Evolutionary conservation across 1,140 invertebrate genomes (phyloP).

Genomic region (Sitophilus oryzae): DNA sequence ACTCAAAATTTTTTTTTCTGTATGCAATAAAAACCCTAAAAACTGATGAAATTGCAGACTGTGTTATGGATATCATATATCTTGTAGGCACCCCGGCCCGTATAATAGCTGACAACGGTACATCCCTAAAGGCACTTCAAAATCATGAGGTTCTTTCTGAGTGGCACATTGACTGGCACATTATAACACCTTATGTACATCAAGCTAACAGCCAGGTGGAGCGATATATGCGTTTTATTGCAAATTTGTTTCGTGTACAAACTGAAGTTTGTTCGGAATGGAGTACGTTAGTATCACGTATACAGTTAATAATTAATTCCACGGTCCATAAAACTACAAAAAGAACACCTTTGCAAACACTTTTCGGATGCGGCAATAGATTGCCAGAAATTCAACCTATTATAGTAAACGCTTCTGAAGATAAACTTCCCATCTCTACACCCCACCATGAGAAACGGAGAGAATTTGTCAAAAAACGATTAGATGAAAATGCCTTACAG

Average conservation of each 20-base stretch:
- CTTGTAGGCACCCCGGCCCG: not conserved
- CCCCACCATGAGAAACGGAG: too few species aligned
- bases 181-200: slow-evolving; percentile 2
- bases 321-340: slow-evolving; percentile 3
- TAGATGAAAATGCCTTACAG: not conserved
- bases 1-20: too few species aligned
- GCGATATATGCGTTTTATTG: slow-evolving; percentile 1
- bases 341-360: not conserved
- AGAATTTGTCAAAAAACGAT: not conserved
- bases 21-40: too few species aligned
- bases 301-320: too few species aligned
- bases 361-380: slow-evolving; percentile 1
- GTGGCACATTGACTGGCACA: slow-evolving; percentile 1
- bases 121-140: not conserved
- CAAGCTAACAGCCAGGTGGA: slow-evolving; percentile 8
- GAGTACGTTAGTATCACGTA: too few species aligned
- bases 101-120: not conserved
- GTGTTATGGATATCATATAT: not conserved
- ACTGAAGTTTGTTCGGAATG: not conserved
- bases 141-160: not conserved
- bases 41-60: not conserved
- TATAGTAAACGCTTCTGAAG: not conserved
- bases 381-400: slow-evolving; percentile 2
- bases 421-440: not conserved
- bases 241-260: slow-evolving; percentile 5